Conservation (phyloP, 2,888 invertebrate species). For the Chalcosyrphus nemorum region DNA sequence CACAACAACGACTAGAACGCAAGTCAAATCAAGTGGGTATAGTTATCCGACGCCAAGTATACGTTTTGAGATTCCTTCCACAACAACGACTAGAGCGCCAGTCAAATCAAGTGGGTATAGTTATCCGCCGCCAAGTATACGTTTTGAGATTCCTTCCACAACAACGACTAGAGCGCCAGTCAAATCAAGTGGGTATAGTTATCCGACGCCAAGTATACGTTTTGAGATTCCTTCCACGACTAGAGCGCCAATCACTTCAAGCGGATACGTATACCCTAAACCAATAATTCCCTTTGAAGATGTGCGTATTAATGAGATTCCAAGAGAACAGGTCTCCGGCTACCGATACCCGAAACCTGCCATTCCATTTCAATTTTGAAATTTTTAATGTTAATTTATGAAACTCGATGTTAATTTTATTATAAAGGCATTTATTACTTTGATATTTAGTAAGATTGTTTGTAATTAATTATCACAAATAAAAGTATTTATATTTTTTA, state of each 20-base stretch:
- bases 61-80: not conserved
- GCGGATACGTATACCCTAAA: not conserved
- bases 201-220: not conserved
- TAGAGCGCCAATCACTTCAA: not conserved
- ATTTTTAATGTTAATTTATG: not conserved
- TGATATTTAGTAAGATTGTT: constrained; percentile 2
- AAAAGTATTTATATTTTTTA: constrained; percentile 10
- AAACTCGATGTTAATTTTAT: not conserved
- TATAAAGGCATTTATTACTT: not conserved
- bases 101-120: too few relatives aligned
- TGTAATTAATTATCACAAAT: constrained; percentile 10
- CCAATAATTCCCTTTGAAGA: not conserved
- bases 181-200: not conserved
- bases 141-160: not conserved
- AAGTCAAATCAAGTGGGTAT: not conserved
- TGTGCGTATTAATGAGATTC: constrained; percentile 16
- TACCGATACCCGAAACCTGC: constrained; percentile 48
- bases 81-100: too few relatives aligned
- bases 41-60: not conserved
- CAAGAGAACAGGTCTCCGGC: constrained; percentile 7
- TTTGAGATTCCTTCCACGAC: not conserved
- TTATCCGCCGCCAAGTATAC: not conserved
- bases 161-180: not conserved
- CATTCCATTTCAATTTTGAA: constrained; percentile 31
- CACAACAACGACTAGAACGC: not conserved